Percentiles rank a stretch among this genome's conserved stretches.
phyloP scores from a whole-genome alignment of 2,888 invertebrate genomes.

The Gastracanthus pulcherrimus region DNA sequence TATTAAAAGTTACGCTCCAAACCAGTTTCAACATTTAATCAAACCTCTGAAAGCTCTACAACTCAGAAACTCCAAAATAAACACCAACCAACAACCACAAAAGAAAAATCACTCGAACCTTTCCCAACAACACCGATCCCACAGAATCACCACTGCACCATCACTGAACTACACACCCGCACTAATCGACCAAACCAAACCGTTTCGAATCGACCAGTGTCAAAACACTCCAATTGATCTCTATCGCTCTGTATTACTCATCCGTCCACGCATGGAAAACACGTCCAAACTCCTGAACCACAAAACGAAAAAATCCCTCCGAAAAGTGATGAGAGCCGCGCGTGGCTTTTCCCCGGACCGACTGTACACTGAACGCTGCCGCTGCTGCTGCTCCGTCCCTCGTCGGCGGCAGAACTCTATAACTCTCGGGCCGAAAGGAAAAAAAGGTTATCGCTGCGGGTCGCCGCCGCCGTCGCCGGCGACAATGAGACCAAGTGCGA shows the following conservation, averaged over 20 bases:
- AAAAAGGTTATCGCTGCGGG: slow-evolving; percentile 55
- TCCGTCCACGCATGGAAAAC: background rate
- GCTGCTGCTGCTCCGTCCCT: slow-evolving; percentile 10
- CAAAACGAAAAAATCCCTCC: background rate
- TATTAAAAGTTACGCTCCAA: too few relatives aligned
- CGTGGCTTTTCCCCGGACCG: slow-evolving; percentile 15
- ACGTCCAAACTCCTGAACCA: background rate
- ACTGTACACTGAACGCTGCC: background rate
- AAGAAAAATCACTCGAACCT: too few relatives aligned
- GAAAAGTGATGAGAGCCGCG: background rate
- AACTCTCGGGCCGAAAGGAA: background rate
- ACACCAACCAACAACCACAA: too few relatives aligned
- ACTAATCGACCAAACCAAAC: background rate
- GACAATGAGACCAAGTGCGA: slow-evolving; percentile 41
- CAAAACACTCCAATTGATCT: too few relatives aligned
- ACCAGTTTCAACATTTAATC: too few relatives aligned
- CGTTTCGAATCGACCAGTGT: background rate
- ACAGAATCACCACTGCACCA: too few relatives aligned
- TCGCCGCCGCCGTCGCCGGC: slow-evolving; percentile 14
- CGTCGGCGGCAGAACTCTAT: background rate
- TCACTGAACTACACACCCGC: too few relatives aligned
- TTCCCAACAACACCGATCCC: too few relatives aligned
- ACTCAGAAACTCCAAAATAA: too few relatives aligned
- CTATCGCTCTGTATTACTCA: too few relatives aligned
- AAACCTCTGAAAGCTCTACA: too few relatives aligned